Percentiles rank a stretch among this genome's conserved stretches.
These are phyloP conservation scores for Cantharis lateralis DNA, from an alignment of 2,888 invertebrate genomes.

Conservation along the genomic window DNA sequence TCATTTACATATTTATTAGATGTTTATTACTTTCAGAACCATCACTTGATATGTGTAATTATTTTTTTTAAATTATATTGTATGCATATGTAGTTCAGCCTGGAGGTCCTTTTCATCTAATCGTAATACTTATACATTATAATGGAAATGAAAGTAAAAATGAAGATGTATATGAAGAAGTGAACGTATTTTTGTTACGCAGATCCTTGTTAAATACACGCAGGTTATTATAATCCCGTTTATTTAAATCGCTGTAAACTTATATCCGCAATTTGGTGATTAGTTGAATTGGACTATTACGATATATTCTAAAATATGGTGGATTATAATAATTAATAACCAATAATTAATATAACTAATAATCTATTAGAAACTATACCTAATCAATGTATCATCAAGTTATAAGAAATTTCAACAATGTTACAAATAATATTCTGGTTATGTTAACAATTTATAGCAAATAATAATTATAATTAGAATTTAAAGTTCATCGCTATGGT, in stretches of 20 bases:
- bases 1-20: neutral
- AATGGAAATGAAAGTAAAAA: neutral
- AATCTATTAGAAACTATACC: neutral
- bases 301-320: neutral
- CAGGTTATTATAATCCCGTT: neutral
- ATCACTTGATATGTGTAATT: neutral
- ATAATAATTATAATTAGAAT: neutral
- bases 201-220: neutral
- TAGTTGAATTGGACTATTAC: neutral
- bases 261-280: neutral
- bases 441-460: neutral
- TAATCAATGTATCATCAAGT: neutral
- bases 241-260: neutral
- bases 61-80: neutral
- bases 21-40: neutral
- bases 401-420: neutral
- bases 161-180: neutral
- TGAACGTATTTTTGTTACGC: neutral
- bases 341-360: neutral
- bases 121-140: neutral
- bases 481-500: neutral
- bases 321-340: neutral
- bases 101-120: neutral
- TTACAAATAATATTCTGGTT: neutral
- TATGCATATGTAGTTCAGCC: neutral